phyloP scores from a whole-genome alignment of 2,888 invertebrate genomes.

The Drosophila subquinaria region DNA sequence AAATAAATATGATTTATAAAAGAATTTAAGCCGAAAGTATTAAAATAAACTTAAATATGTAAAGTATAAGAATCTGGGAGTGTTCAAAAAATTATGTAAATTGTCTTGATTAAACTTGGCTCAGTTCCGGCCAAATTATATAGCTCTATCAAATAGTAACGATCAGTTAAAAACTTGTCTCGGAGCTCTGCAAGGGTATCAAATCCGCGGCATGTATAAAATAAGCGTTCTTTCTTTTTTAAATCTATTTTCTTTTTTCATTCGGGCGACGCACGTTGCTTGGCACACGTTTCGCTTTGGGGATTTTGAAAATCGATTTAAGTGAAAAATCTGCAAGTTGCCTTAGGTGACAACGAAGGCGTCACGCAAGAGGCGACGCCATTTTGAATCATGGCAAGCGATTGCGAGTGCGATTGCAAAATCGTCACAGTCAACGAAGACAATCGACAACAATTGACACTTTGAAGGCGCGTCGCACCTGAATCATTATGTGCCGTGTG shows the following conservation, averaged over 20 bases:
- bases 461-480: constrained; percentile 76
- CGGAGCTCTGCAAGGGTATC: background rate
- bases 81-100: too few species aligned
- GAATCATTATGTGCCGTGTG: constrained; percentile 58
- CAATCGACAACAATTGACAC: constrained; percentile 60
- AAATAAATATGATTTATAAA: too few species aligned
- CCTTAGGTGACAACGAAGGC: constrained; percentile 37
- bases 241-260: constrained; percentile 1
- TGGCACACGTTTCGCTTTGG: constrained; percentile 65
- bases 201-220: background rate
- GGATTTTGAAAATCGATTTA: constrained; percentile 60
- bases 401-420: constrained; percentile 20
- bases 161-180: background rate
- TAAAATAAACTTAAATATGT: too few species aligned
- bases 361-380: constrained; percentile 53
- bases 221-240: background rate
- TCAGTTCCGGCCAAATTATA: too few species aligned
- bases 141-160: background rate
- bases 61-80: too few species aligned
- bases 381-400: constrained; percentile 56
- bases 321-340: constrained; percentile 39
- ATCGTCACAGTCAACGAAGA: constrained; percentile 42
- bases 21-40: too few species aligned
- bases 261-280: constrained; percentile 44
- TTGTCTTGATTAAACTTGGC: too few species aligned